Evolutionary conservation across 1,140 invertebrate species (phyloP), one percentile per base, ranked within the genome.

Genomic region (Tribolium castaneum): DNA sequence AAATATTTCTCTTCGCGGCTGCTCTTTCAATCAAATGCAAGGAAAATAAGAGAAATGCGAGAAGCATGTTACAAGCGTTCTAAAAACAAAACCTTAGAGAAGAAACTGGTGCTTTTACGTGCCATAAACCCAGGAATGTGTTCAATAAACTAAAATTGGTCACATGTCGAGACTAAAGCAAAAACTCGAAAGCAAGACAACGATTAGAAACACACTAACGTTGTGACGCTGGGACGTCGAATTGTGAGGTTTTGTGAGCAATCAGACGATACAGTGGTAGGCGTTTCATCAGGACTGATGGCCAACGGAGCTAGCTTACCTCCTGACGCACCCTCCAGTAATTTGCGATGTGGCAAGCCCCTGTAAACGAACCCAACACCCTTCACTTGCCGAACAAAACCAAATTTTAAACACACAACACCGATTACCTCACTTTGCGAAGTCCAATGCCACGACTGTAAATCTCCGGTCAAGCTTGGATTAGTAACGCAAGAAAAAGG

Each of bases 291-390:
- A 76, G 89, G 88, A 81, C 88, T 89, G 81, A 87, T 89, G 78
- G 88, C 86, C 80, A 90, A 87, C 59, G 89, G 88, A 76, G 89
- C 87, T 81, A 90, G 85, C 83, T 90, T 90, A 78, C 86, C 87
- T 82, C 87, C 87, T 78, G 88, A 84, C 54, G 80, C 25, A 80
- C 88, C 88, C 81, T 90, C 89, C 83, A 90, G 85, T 77, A 90
- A 87, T 84, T 90, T 90, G 71, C 89, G 87, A 84, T 90, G 89
- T 52, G 82, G 78, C 81, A 84, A 70, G 70, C 88, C 83, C 82
- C 88, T 88, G 85, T 83, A 88, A 85, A 89, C 87, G 83, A 86
- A 80, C 87, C 72, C 72, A 75, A 73, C 39, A 75, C 71, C 52
- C 59, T 66, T 12, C 25, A 30, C 5, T 39, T 66, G 25, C 39